Evolutionary conservation across 2,797 vertebrate genomes (phyloP), one percentile per base, ranked within the genome.

Genomic region (Nannoperca obscura): DNA sequence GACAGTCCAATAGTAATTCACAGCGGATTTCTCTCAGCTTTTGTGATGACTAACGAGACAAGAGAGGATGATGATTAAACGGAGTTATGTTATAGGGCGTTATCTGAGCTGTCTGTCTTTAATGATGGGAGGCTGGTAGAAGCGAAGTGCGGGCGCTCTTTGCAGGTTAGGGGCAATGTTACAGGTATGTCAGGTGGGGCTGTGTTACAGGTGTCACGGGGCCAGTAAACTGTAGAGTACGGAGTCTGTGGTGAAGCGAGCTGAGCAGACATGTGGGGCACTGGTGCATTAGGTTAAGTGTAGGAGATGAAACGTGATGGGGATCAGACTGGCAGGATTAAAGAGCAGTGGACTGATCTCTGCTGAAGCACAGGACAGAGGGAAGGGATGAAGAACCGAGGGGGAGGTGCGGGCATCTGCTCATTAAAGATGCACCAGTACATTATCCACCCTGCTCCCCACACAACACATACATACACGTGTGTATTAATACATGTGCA

Each of bases 281-380:
- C 79, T 92, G 84, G 93, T 92, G 89, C 91, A 94, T 88, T 93
- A 80, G 92, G 88, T 67, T 88, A 82, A 80, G 74, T 63, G 81
- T 79, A 79, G 76, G 82, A 88, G 86, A 87, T 84, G 91, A 93
- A 95, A 94, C 89, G 81, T 93, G 92, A 94, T 72, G 77, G 85
- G 84, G 91, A 94, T 94, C 91, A 94, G 92, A 93, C 91, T 85
- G 77, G 76, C 46, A 68, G 86, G 92, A 94, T 94, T 94, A 94
- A 90, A 89, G 82, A 89, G 87, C 80, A 79, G 78, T 61, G 65
- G 38, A 64, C 70, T 90, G 88, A 93, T 66, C 78, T 84, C 80
- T 66, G 49, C 84, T 81, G 80, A 86, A 84, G 84, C 85, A 88
- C 63, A 88, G 69, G 85, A 78, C 74, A 84, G 65, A 81, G 71